Percentiles rank a stretch among this genome's conserved stretches.
These are phyloP conservation scores for Austrofundulus limnaeus DNA, from an alignment of 2,113 vertebrate genomes.

Conservation along the genomic window DNA sequence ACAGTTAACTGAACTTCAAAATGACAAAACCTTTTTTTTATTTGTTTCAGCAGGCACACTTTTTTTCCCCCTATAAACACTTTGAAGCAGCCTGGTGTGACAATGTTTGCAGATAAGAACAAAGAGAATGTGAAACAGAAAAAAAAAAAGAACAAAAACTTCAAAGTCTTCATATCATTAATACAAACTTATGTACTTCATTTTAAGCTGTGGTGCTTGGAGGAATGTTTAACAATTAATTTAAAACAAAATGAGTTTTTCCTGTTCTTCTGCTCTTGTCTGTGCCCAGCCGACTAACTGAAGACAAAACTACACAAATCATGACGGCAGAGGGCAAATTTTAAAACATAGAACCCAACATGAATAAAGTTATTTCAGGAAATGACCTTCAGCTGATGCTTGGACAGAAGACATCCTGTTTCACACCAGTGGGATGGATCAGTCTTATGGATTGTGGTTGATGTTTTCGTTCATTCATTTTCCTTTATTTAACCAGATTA, in stretches of 20 bases:
- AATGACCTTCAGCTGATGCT: background rate
- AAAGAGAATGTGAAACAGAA: background rate
- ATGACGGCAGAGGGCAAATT: background rate
- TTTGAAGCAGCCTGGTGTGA: background rate
- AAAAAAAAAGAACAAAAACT: background rate
- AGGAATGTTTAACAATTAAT: background rate
- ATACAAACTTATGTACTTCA: no score
- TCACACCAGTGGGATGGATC: no score
- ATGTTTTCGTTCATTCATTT: no score
- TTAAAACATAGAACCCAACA: constrained; percentile 12
- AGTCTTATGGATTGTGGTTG: background rate
- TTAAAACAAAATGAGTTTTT: background rate
- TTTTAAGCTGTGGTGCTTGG: background rate
- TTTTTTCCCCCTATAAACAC: no score
- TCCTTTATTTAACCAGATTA: no score
- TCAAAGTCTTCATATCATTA: no score
- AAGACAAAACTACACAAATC: background rate
- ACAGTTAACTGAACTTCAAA: no score
- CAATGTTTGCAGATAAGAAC: background rate
- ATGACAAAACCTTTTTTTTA: no score
- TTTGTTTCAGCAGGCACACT: no score
- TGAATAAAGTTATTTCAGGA: background rate
- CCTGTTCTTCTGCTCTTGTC: no score
- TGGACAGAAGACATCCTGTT: no score
- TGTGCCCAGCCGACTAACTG: background rate